Evolutionary conservation across 2,113 vertebrate species (phyloP).

Genomic region (Isurus oxyrinchus): DNA sequence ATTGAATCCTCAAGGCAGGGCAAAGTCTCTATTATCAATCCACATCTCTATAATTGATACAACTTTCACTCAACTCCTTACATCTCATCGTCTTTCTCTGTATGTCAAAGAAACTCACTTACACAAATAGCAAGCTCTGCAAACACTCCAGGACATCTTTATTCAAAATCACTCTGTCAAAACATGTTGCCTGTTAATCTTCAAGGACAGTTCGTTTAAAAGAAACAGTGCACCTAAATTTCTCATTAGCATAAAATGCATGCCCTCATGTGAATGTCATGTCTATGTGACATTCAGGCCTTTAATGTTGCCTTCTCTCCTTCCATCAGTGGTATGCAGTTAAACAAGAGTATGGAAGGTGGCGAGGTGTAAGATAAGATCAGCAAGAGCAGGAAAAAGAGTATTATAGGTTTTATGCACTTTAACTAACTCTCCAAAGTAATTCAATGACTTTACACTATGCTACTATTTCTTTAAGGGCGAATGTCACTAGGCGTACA

Average conservation of each 20-base stretch:
- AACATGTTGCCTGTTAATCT: not conserved
- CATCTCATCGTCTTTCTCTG: not conserved
- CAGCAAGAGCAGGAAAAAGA: not conserved
- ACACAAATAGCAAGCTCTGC: not conserved
- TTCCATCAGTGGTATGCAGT: not conserved
- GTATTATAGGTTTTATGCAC: not conserved
- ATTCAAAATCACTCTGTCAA: not conserved
- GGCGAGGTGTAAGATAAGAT: not conserved
- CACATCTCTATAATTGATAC: not conserved
- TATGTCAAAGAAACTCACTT: not conserved
- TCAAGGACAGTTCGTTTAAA: not conserved
- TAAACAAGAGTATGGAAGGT: not conserved
- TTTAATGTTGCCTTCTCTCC: not conserved
- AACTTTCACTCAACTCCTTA: not conserved
- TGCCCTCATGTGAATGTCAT: not conserved
- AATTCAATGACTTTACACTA: not conserved
- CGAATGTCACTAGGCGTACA: not conserved
- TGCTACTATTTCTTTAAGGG: slow-evolving; percentile 16
- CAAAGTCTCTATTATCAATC: not conserved
- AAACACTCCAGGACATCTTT: not conserved
- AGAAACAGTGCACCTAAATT: not conserved
- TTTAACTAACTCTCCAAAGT: not conserved
- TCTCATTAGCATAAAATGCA: not conserved
- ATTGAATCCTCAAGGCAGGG: not conserved
- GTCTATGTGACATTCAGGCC: not conserved